Evolutionary conservation across 30 jellyfish, hydroid and myxozoan species (phyloP).

Genomic region (Mastigias papua): DNA sequence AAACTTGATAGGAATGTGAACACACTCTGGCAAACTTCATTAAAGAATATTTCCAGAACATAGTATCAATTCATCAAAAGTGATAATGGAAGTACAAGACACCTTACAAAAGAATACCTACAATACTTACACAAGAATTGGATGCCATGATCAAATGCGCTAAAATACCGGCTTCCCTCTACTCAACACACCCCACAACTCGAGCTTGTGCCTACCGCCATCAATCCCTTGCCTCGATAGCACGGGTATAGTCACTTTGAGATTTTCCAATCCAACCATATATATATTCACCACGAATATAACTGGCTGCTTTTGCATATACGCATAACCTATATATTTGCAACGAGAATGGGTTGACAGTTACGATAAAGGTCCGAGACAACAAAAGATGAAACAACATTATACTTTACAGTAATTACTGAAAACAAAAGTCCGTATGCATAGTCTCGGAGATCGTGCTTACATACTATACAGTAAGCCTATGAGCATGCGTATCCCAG

Average conservation of each 20-base stretch:
- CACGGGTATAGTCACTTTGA: neutral
- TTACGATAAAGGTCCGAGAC: too few relatives aligned
- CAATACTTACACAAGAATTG: neutral
- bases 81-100: neutral
- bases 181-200: neutral
- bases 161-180: neutral
- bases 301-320: neutral
- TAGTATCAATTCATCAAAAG: neutral
- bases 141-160: neutral
- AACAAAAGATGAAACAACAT: too few relatives aligned
- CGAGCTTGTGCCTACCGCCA: neutral
- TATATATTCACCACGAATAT: neutral
- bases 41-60: neutral
- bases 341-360: conserved; percentile 12
- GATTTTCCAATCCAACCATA: neutral
- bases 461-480: too few relatives aligned
- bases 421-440: too few relatives aligned
- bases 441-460: too few relatives aligned
- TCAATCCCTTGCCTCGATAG: neutral
- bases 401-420: too few relatives aligned
- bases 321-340: neutral
- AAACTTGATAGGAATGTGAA: neutral
- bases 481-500: too few relatives aligned
- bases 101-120: neutral
- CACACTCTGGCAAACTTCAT: neutral